phyloP scores from a whole-genome alignment of 2,888 invertebrate species.

The Siphlonurus alternatus region DNA sequence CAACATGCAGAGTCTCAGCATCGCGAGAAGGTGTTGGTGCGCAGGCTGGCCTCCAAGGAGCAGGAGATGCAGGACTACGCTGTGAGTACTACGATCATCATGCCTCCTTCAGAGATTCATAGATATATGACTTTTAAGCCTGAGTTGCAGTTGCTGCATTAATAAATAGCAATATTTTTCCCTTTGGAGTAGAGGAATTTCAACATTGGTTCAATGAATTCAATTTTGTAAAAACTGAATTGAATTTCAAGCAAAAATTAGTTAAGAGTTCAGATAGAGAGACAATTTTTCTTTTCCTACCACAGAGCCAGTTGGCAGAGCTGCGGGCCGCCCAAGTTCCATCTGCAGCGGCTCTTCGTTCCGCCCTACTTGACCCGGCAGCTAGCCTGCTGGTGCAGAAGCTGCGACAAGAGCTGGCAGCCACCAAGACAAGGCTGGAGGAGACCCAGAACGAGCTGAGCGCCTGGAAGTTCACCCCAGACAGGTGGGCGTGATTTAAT shows the following conservation, averaged over 20 bases:
- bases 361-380: constrained; percentile 83
- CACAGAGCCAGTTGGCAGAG: constrained; percentile 82
- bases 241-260: background rate
- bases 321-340: constrained; percentile 80
- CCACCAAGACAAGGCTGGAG: constrained; percentile 78
- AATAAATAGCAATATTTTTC: too few species aligned
- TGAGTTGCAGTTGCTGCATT: too few species aligned
- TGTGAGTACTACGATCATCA: constrained; percentile 39
- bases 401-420: constrained; percentile 75
- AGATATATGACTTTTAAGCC: too few species aligned
- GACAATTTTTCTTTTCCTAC: constrained; percentile 8
- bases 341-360: constrained; percentile 52
- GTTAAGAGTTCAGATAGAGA: background rate
- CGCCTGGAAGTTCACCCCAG: constrained; percentile 99
- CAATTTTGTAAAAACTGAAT: background rate
- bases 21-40: constrained; percentile 80
- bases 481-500: constrained; percentile 38
- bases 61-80: constrained; percentile 93
- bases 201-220: too few species aligned
- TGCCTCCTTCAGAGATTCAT: too few species aligned
- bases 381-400: constrained; percentile 86
- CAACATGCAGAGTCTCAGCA: constrained; percentile 76
- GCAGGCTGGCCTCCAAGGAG: constrained; percentile 85
- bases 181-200: too few species aligned
- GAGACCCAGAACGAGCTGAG: constrained; percentile 95